These are phyloP conservation scores for Carassius carassius DNA, from an alignment of 2,113 vertebrate species.

Conservation along the genomic window DNA sequence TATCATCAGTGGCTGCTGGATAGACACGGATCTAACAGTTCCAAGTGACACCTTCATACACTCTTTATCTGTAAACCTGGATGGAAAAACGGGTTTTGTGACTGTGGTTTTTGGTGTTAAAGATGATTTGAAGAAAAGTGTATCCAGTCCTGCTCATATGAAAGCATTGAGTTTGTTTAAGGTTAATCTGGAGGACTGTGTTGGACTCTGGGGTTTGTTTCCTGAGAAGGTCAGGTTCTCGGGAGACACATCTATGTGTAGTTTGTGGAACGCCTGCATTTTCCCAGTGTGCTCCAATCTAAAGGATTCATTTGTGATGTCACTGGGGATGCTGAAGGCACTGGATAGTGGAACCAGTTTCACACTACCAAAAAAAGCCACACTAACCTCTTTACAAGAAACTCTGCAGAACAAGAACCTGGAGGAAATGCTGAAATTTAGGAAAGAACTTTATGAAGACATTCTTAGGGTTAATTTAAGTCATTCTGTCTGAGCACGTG, in stretches of 20 bases:
- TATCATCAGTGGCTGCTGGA: conserved; percentile 81
- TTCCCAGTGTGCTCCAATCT: conserved; percentile 82
- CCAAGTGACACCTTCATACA: conserved; percentile 81
- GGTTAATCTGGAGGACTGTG: conserved; percentile 71
- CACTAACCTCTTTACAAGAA: conserved; percentile 84
- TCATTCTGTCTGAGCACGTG: neutral
- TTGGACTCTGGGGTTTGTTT: conserved; percentile 77
- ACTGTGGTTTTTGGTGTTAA: conserved; percentile 81
- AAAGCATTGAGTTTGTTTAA: conserved; percentile 76
- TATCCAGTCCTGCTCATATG: conserved; percentile 64
- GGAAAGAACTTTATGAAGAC: conserved; percentile 78
- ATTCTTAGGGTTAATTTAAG: conserved; percentile 64
- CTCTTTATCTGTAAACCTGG: conserved; percentile 76
- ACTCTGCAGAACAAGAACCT: conserved; percentile 83
- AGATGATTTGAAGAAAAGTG: conserved; percentile 82
- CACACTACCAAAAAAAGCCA: conserved; percentile 59
- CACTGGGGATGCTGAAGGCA: conserved; percentile 81
- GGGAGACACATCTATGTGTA: conserved; percentile 59
- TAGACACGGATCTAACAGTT: conserved; percentile 68
- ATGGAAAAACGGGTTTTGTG: conserved; percentile 67
- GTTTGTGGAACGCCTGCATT: conserved; percentile 86
- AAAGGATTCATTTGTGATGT: conserved; percentile 73
- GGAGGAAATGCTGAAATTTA: conserved; percentile 84
- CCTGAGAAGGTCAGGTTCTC: conserved; percentile 78
- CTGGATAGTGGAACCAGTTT: conserved; percentile 63